phyloP scores from a whole-genome alignment of 2,113 vertebrate genomes.

The Odontesthes bonariensis region DNA sequence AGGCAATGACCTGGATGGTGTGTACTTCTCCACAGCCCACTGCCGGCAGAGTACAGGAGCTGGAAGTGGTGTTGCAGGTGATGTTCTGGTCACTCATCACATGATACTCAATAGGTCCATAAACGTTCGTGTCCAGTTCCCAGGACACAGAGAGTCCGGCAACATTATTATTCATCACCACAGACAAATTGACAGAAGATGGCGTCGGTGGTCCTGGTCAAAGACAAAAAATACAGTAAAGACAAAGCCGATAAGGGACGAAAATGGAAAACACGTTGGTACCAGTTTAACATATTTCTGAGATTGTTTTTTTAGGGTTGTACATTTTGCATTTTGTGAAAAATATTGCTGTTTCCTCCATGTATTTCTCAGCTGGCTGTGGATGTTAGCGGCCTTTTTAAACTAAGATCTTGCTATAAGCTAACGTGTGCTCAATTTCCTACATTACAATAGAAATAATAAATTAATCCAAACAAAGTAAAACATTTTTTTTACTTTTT shows the following conservation, averaged over 20 bases:
- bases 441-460: neutral
- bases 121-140: constrained; percentile 36
- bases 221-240: constrained; percentile 1
- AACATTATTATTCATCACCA: constrained; percentile 20
- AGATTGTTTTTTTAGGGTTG: neutral
- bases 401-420: neutral
- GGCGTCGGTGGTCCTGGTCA: constrained; percentile 74
- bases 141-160: constrained; percentile 83
- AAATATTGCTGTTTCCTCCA: neutral
- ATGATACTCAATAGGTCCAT: constrained; percentile 80
- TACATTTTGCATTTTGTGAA: neutral
- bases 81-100: constrained; percentile 72
- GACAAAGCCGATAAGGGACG: neutral
- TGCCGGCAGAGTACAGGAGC: constrained; percentile 80
- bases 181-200: constrained; percentile 44
- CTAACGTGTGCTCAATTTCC: fast-evolving
- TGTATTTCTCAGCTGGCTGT: neutral
- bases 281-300: neutral
- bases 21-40: constrained; percentile 86
- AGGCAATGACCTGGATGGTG: constrained; percentile 81
- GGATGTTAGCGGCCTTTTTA: neutral
- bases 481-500: too few relatives aligned
- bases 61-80: constrained; percentile 80
- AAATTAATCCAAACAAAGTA: too few relatives aligned
- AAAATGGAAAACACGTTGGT: neutral